Evolutionary conservation across 2,888 invertebrate species (phyloP).

Genomic region (Neoscelio sp.): DNA sequence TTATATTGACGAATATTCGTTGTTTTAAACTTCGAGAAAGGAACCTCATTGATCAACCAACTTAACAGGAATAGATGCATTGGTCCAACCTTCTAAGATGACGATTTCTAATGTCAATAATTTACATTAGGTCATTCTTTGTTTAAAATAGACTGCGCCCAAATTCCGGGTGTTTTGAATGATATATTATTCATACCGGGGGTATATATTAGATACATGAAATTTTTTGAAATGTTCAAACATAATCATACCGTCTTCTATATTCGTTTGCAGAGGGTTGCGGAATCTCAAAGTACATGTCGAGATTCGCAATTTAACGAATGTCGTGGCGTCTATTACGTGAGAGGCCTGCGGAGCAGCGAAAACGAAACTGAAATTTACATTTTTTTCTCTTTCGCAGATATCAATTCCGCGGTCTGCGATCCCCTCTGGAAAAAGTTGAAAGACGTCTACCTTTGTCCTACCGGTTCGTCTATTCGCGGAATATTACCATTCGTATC

Average conservation of each 20-base stretch:
- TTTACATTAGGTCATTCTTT: too few species aligned
- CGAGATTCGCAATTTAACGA: constrained; percentile 69
- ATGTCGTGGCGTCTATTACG: constrained; percentile 66
- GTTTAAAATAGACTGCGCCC: constrained; percentile 4
- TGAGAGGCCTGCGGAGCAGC: constrained; percentile 62
- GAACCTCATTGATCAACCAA: too few species aligned
- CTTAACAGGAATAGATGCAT: too few species aligned
- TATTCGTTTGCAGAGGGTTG: constrained; percentile 59
- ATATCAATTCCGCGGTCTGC: constrained; percentile 65
- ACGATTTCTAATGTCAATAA: too few species aligned
- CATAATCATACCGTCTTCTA: constrained; percentile 57
- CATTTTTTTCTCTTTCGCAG: constrained; percentile 72
- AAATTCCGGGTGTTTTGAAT: constrained; percentile 8
- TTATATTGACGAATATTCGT: too few species aligned
- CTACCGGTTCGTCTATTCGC: constrained; percentile 43
- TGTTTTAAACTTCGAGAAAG: too few species aligned
- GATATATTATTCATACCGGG: constrained; percentile 51
- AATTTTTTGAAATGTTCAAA: constrained; percentile 57
- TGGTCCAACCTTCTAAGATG: too few species aligned
- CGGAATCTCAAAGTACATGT: constrained; percentile 45
- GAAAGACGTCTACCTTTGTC: constrained; percentile 49
- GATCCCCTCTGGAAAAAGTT: constrained; percentile 16
- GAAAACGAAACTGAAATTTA: constrained; percentile 74
- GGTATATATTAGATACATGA: constrained; percentile 28
- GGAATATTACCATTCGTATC: constrained; percentile 62